phyloP scores from a whole-genome alignment of 2,888 invertebrate genomes.

The Nebria brevicollis region DNA sequence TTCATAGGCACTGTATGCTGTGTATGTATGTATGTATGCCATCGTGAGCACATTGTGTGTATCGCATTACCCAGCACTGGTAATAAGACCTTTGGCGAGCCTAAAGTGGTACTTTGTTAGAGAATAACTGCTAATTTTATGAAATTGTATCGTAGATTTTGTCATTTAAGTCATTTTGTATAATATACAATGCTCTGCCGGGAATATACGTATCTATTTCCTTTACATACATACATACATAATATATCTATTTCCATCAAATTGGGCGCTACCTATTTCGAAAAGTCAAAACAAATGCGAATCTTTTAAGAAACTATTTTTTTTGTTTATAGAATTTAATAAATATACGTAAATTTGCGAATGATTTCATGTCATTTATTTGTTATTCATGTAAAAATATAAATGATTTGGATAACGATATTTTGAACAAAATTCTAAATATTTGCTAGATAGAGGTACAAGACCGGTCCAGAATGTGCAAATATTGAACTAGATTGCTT shows the following conservation, averaged over 20 bases:
- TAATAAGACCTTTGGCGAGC: not conserved
- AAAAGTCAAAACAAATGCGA: too few species aligned
- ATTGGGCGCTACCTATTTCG: too few species aligned
- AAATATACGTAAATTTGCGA: too few species aligned
- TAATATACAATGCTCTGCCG: not conserved
- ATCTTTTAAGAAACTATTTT: too few species aligned
- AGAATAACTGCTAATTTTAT: not conserved
- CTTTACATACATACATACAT: not conserved
- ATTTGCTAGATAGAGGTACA: not conserved
- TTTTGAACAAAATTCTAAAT: too few species aligned
- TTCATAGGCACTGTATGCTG: not conserved
- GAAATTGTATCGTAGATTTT: not conserved
- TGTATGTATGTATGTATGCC: not conserved
- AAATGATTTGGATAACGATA: too few species aligned
- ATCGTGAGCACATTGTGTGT: not conserved
- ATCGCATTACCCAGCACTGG: not conserved
- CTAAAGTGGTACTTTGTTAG: not conserved
- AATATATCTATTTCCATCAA: too few species aligned
- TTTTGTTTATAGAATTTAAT: too few species aligned
- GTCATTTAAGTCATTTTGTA: not conserved
- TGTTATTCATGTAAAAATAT: too few species aligned
- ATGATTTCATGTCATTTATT: too few species aligned
- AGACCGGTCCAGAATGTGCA: not conserved
- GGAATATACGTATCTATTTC: not conserved
- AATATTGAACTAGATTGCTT: not conserved